phyloP scores from a whole-genome alignment of 53 echinoderm and acorn worm species.

The Temnopleurus reevesii region DNA sequence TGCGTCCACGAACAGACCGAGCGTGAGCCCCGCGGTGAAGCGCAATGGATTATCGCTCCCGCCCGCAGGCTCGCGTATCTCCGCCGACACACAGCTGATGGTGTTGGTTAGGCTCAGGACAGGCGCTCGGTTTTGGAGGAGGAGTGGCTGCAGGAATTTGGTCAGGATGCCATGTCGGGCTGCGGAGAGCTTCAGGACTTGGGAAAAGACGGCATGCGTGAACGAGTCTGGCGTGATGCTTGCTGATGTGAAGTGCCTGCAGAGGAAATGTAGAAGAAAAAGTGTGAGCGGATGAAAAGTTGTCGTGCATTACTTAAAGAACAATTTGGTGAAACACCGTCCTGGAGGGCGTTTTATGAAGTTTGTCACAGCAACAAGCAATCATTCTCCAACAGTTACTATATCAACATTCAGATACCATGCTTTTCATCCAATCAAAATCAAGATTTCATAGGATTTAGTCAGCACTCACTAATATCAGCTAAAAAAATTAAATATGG shows the following conservation, averaged over 20 bases:
- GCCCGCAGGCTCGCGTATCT: slow-evolving; percentile 81
- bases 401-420: too few relatives aligned
- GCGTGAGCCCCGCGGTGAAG: slow-evolving; percentile 88
- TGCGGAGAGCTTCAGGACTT: slow-evolving; percentile 88
- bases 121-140: slow-evolving; percentile 83
- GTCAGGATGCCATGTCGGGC: slow-evolving; percentile 86
- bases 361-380: too few relatives aligned
- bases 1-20: slow-evolving; percentile 73
- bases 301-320: too few relatives aligned
- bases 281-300: too few relatives aligned
- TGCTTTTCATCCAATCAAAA: too few relatives aligned
- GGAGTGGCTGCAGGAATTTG: slow-evolving; percentile 85
- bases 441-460: too few relatives aligned
- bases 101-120: slow-evolving; percentile 73
- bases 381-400: too few relatives aligned
- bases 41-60: slow-evolving; percentile 89
- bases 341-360: too few relatives aligned
- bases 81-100: slow-evolving; percentile 68
- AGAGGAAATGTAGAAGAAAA: background rate
- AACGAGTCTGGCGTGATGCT: slow-evolving; percentile 77
- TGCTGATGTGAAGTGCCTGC: slow-evolving; percentile 63
- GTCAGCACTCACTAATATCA: too few relatives aligned
- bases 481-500: too few relatives aligned
- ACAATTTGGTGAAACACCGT: too few relatives aligned
- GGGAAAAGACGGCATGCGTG: slow-evolving; percentile 89